phyloP scores from a whole-genome alignment of 2,113 vertebrate genomes.

The Alectura lathami region DNA sequence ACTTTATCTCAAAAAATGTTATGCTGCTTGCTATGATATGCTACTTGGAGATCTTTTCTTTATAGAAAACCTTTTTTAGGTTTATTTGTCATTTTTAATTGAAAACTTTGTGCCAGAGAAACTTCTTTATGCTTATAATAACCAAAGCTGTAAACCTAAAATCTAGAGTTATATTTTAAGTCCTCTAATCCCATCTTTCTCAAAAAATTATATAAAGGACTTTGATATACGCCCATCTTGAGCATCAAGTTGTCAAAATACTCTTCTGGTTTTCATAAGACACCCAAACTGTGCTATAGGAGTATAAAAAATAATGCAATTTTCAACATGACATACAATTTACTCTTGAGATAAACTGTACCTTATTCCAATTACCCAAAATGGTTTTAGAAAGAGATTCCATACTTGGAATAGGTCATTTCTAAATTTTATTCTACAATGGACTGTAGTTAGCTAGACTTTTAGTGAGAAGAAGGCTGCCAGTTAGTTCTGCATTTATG shows the following conservation, averaged over 20 bases:
- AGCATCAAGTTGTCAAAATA: background rate
- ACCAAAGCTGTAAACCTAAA: background rate
- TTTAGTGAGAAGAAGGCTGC: background rate
- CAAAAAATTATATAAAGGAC: background rate
- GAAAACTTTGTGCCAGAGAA: background rate
- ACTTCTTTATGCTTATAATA: background rate
- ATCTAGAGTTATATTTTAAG: background rate
- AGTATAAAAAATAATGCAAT: background rate
- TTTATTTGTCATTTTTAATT: background rate
- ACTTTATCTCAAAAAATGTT: background rate
- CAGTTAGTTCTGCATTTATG: background rate
- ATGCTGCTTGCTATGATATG: background rate
- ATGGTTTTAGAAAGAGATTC: background rate
- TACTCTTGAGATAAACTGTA: background rate
- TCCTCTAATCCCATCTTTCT: background rate
- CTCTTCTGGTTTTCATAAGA: background rate
- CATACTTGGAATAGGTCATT: background rate
- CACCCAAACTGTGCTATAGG: background rate
- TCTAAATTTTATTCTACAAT: background rate
- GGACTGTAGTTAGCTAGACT: background rate
- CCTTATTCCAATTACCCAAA: background rate
- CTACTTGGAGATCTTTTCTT: background rate
- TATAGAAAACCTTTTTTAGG: background rate
- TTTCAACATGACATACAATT: background rate
- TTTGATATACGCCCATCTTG: background rate